These are phyloP conservation scores for Morone saxatilis DNA, from an alignment of 2,113 vertebrate genomes.

Conservation along the genomic window DNA sequence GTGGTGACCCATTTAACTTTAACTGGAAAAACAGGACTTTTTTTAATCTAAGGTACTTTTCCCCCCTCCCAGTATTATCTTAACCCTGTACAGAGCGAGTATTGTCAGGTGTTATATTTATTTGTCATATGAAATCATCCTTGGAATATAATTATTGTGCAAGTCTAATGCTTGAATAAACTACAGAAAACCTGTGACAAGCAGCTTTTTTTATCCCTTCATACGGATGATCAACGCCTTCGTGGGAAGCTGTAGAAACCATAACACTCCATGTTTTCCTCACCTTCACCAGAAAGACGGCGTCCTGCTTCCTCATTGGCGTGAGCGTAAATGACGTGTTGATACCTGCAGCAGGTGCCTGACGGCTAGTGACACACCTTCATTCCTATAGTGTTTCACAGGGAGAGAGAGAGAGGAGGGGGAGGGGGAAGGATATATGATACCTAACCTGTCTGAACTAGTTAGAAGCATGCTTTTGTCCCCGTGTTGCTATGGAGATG, in stretches of 20 bases:
- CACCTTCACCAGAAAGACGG: background rate
- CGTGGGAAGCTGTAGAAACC: slow-evolving; percentile 9
- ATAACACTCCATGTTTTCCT: background rate
- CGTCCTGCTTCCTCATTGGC: slow-evolving; percentile 47
- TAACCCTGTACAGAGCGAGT: background rate
- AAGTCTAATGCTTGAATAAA: slow-evolving; percentile 43
- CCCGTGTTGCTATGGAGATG: slow-evolving; percentile 50
- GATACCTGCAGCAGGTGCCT: slow-evolving; percentile 60
- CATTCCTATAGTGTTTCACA: slow-evolving; percentile 59
- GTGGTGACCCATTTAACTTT: background rate
- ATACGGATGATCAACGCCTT: background rate
- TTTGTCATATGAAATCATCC: slow-evolving; percentile 52
- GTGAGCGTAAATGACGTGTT: slow-evolving; percentile 25
- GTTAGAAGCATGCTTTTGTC: slow-evolving; percentile 66
- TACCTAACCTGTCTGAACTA: slow-evolving; percentile 75
- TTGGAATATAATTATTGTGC: slow-evolving; percentile 19
- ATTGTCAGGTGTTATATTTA: slow-evolving; percentile 53
- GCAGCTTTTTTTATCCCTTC: background rate
- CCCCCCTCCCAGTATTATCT: background rate
- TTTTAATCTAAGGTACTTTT: slow-evolving; percentile 26
- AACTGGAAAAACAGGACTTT: slow-evolving; percentile 45
- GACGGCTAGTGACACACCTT: slow-evolving; percentile 47
- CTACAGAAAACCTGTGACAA: background rate
- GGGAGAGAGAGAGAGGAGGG: background rate
- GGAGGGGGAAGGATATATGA: slow-evolving; percentile 43